Evolutionary conservation across 2,888 invertebrate genomes (phyloP), one percentile per base, ranked within the genome.

Genomic region (Tridacna gigas): DNA sequence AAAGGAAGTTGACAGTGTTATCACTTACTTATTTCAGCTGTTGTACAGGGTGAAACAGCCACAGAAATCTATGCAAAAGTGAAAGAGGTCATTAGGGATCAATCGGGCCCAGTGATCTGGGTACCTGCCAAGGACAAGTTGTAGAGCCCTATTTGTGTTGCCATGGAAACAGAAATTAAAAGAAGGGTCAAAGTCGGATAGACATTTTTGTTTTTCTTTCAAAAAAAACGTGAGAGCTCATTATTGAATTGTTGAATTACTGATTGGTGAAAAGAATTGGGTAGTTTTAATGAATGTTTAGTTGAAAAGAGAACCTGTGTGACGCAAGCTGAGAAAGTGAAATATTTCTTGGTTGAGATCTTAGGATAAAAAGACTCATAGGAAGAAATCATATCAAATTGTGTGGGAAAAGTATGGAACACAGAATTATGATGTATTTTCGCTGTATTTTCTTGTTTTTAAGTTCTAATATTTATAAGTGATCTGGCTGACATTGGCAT

Each of bases 71-170:
- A 99, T 96, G 96, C 96, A 91, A 97, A 97, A 95, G 98, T 98
- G 91, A 99, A 99, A 95, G 97, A 98, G 94, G 97, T 99, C 92
- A 99, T 99, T 94, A 96, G 97, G 92, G 97, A 98, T 93, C 99
- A 99, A 96, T 98, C 98, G 91, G 98, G 99, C 89, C 98, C 98
- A 94, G 97, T 96, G 93, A 98, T 99, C 95, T 99, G 99, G 99
- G 98, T 99, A 93, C 98, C 99, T 91, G 97, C 98, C 89, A 98
- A 98, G 95, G 98, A 99, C 78, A 93, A 93, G 83, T 91, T 94
- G 73, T 88, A 88, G 82, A 51, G 7, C n/a, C 18, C 45, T 45
- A 47, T 45, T 4, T 37, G n/a, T 69, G 66, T 71, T 51, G 48
- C 51, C 51, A 51, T 51, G 71, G 71, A 51, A 71, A 71, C 67